Base-by-base conservation (phyloP, 1,140 invertebrate genomes). In the Zaprionus africanus region DNA sequence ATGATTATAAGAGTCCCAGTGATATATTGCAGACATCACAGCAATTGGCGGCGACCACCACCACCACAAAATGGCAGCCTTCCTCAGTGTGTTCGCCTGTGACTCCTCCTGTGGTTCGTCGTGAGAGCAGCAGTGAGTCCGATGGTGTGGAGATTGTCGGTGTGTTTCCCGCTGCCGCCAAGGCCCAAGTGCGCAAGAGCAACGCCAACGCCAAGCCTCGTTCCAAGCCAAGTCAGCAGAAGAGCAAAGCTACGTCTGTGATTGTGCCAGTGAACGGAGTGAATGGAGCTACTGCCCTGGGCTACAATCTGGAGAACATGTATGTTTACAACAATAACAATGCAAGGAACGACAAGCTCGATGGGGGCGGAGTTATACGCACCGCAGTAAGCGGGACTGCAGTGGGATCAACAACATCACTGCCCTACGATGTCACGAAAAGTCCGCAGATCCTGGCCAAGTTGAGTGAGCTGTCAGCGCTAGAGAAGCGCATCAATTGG, bases 61-160 rank as follows among this genome's bases (percentile, higher is more conserved):
- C 31, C 31, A 34, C 83, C 24, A 73, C 61, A 26, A 81, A 73
- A 28, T 79, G 66, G 22, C 77, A 51, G 63, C 59, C 28, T 4
- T 22, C 31, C 15, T 6, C 46, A 4, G 9, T 34, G 9, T 15
- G 34, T 9, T 19, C 38, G 9, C 12, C 36, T 46, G 41, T 64
- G 36, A 31, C 78, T 1, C 43, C 63, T 9, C 22, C 43, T 9
- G 68, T 78, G 5, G 54, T 76, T 15, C 67, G 77, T 15, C 81
- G 82, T 26, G 88, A 91, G 28, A 92, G 91, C 56, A 88, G 88
- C 59, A 90, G 90, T 34, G 91, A 92, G 17, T 92, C 91, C 1
- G 92, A 92, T 60, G 85, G 87, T 26, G 92, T 92, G 11, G 92
- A 92, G 61, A 80, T 92, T 49, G 86, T 92, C 15, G 83, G 92